Conservation (phyloP, 2,888 invertebrate species). For the Macaria liturata region DNA sequence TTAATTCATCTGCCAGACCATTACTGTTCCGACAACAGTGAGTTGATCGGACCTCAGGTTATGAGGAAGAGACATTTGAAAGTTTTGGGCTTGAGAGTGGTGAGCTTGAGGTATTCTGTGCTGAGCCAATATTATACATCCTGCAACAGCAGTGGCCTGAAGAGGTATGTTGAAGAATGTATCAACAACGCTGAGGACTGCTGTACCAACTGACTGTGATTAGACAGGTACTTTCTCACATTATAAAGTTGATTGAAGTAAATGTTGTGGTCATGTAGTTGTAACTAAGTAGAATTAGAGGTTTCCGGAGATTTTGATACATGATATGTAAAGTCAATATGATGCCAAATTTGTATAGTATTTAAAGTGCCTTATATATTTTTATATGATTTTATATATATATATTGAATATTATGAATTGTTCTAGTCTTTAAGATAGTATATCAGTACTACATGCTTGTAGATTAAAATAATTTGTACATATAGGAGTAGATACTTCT, state of each 20-base stretch:
- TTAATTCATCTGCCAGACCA: slow-evolving; percentile 86
- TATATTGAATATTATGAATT: background rate
- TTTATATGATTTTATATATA: background rate
- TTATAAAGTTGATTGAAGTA: no score
- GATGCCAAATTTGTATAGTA: slow-evolving; percentile 16
- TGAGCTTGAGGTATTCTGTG: slow-evolving; percentile 79
- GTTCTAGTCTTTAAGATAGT: slow-evolving; percentile 17
- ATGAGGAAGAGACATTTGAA: slow-evolving; percentile 85
- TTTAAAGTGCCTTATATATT: slow-evolving; percentile 2
- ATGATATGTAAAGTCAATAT: no score
- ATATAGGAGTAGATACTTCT: background rate
- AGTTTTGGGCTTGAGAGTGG: slow-evolving; percentile 85
- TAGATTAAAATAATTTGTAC: background rate
- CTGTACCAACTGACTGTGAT: no score
- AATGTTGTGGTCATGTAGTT: no score
- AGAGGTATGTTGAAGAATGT: slow-evolving; percentile 75
- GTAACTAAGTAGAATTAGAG: no score
- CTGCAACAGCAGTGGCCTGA: slow-evolving; percentile 72
- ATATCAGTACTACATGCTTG: background rate
- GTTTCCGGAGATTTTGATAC: no score
- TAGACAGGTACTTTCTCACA: no score
- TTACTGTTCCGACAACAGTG: slow-evolving; percentile 81
- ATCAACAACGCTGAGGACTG: slow-evolving; percentile 58
- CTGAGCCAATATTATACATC: slow-evolving; percentile 74
- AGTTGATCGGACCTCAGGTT: slow-evolving; percentile 84